phyloP scores from a whole-genome alignment of 2,888 invertebrate genomes.

The Aricia artaxerxes region DNA sequence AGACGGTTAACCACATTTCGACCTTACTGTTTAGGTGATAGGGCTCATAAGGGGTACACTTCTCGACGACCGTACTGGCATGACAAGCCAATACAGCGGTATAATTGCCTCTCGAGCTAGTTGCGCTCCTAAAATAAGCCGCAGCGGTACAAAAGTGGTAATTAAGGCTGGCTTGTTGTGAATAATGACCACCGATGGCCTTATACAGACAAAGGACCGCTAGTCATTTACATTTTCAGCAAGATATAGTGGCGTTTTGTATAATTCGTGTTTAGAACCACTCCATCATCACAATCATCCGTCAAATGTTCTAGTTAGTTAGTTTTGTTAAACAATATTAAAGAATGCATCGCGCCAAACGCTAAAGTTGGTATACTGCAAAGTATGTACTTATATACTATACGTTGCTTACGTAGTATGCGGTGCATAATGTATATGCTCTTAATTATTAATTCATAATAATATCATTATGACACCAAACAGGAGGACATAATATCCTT shows the following conservation, averaged over 20 bases:
- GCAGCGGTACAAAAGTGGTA: slow-evolving; percentile 49
- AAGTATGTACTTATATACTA: no score
- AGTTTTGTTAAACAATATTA: background rate
- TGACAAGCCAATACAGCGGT: slow-evolving; percentile 61
- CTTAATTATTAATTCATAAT: no score
- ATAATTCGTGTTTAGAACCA: slow-evolving; percentile 10
- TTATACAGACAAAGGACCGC: slow-evolving; percentile 37
- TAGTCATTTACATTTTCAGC: slow-evolving; percentile 40
- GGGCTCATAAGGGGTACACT: background rate
- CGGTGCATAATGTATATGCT: no score
- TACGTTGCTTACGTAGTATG: background rate
- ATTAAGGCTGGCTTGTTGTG: slow-evolving; percentile 53
- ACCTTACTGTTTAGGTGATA: background rate
- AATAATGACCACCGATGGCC: slow-evolving; percentile 51
- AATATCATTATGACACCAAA: background rate
- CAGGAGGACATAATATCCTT: no score
- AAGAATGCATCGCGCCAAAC: background rate
- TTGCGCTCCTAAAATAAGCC: slow-evolving; percentile 51
- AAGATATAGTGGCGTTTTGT: slow-evolving; percentile 27
- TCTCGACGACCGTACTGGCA: slow-evolving; percentile 37
- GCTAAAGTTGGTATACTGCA: background rate
- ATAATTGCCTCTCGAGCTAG: slow-evolving; percentile 62
- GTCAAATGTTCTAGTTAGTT: background rate
- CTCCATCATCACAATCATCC: slow-evolving; percentile 7
- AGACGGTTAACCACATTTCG: background rate